Evolutionary conservation across 2,888 invertebrate genomes (phyloP).

Genomic region (Plutella xylostella): DNA sequence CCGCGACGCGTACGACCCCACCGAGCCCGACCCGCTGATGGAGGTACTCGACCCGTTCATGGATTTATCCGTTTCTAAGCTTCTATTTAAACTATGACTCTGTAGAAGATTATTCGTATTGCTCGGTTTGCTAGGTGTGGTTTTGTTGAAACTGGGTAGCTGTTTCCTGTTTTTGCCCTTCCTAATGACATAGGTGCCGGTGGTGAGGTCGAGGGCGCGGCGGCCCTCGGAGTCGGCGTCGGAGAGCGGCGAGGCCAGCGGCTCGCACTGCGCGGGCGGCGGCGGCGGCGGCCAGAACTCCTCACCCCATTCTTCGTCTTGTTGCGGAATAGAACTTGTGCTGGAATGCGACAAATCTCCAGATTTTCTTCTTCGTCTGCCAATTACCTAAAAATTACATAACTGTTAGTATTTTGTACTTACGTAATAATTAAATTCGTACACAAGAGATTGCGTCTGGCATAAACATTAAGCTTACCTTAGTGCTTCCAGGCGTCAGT

Average conservation of each 20-base stretch:
- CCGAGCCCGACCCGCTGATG: slow-evolving; percentile 63
- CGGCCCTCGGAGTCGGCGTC: slow-evolving; percentile 61
- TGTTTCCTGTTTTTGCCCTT: slow-evolving; percentile 79
- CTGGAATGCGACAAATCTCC: slow-evolving; percentile 73
- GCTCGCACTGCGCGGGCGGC: slow-evolving; percentile 72
- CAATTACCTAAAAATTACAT: slow-evolving; percentile 55
- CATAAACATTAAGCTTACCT: slow-evolving; percentile 64
- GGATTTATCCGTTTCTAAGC: slow-evolving; percentile 57
- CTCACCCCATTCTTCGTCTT: slow-evolving; percentile 71
- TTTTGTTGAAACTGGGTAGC: slow-evolving; percentile 69
- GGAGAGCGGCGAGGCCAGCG: slow-evolving; percentile 76
- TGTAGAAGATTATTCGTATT: slow-evolving; percentile 45
- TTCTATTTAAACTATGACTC: slow-evolving; percentile 58
- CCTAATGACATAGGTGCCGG: slow-evolving; percentile 86
- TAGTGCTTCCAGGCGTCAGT: slow-evolving; percentile 77
- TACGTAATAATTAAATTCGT: not conserved
- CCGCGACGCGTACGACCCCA: slow-evolving; percentile 71
- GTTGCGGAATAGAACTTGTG: slow-evolving; percentile 79
- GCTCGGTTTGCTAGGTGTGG: slow-evolving; percentile 53
- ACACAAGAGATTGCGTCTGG: no score
- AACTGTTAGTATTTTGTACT: no score
- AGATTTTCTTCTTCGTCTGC: slow-evolving; percentile 66
- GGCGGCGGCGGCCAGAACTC: slow-evolving; percentile 82
- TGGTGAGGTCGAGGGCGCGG: slow-evolving; percentile 42
- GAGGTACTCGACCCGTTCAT: slow-evolving; percentile 62